Conservation (phyloP, 2,797 vertebrate species). For the Knipowitschia caucasica region DNA sequence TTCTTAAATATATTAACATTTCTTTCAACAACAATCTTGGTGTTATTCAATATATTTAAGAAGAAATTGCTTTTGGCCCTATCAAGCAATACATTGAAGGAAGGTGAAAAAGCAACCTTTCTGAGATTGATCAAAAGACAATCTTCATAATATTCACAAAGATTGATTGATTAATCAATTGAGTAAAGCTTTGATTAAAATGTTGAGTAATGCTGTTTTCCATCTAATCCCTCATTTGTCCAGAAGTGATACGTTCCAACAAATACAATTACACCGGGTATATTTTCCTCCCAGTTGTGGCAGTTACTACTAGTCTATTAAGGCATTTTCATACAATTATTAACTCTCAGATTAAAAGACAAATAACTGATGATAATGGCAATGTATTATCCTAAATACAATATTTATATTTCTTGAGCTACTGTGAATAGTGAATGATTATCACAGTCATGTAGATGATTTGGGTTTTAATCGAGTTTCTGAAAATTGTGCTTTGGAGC, state of each 20-base stretch:
- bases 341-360: not conserved
- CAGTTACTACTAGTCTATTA: not conserved
- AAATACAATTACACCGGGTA: not conserved
- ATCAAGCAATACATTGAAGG: not conserved
- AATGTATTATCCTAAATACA: not conserved
- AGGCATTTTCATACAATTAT: not conserved
- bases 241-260: no score
- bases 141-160: not conserved
- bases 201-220: no score
- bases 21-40: no score
- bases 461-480: constrained; percentile 10
- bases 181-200: no score
- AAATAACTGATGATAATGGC: not conserved
- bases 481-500: constrained; percentile 3
- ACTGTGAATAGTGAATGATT: constrained; percentile 1
- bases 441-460: constrained; percentile 28
- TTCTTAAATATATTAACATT: no score
- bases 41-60: not conserved
- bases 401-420: not conserved
- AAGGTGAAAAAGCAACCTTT: not conserved
- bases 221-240: no score
- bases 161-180: not conserved
- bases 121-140: not conserved
- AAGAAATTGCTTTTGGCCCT: not conserved
- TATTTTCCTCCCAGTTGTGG: not conserved